phyloP scores from a whole-genome alignment of 2,113 vertebrate species.

The Heteronetta atricapilla region DNA sequence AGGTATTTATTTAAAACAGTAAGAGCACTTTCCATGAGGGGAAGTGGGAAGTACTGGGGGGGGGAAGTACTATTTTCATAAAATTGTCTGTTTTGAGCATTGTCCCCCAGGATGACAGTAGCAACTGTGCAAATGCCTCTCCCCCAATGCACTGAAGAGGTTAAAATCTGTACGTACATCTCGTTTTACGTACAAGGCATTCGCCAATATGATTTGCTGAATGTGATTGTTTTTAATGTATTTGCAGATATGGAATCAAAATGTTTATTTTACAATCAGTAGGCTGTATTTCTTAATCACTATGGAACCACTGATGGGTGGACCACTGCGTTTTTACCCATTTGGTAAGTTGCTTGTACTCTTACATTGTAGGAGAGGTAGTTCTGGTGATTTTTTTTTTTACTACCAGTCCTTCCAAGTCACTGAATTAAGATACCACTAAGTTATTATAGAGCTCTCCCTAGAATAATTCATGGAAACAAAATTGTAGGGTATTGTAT shows the following conservation, averaged over 20 bases:
- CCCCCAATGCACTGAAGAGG: neutral
- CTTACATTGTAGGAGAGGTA: neutral
- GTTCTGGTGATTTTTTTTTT: neutral
- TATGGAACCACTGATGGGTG: neutral
- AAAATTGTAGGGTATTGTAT: neutral
- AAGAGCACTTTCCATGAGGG: neutral
- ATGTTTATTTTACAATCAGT: neutral
- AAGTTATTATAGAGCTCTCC: accelerated
- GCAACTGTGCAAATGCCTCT: neutral
- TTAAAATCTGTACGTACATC: neutral
- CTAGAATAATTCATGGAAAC: neutral
- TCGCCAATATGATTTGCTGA: neutral
- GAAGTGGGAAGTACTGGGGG: too few species aligned
- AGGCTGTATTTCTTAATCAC: neutral
- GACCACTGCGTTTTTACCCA: neutral
- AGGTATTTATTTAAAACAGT: neutral
- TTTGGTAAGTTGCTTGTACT: slow-evolving; percentile 34
- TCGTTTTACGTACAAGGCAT: neutral
- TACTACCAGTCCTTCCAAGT: neutral
- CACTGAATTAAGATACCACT: neutral
- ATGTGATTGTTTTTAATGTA: neutral
- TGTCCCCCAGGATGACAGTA: neutral
- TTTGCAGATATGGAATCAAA: slow-evolving; percentile 15
- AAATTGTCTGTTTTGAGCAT: neutral
- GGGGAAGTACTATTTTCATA: neutral